Base-by-base conservation (phyloP, 2,797 vertebrate genomes). In the Pelodytes ibericus region DNA sequence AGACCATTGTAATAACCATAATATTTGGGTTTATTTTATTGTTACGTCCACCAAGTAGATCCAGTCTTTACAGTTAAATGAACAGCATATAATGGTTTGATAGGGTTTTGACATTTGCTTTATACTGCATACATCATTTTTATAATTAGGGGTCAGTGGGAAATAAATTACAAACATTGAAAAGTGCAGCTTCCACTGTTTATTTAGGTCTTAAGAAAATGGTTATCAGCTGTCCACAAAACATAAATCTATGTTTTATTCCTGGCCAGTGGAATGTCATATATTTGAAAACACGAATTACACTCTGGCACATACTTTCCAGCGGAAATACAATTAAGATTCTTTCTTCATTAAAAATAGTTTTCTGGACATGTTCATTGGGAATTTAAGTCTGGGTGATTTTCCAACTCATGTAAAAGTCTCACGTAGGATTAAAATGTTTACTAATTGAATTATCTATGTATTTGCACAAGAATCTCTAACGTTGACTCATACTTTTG, bases 241-340 rank as follows among this genome's bases (percentile, higher is more conserved):
- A 41, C 65, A 75, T 75, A 75, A 75, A 75, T 75, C 74, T 75
- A 20, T 44, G 44, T 60, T 75, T 75, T 51, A 75, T 69, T 41
- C 63, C 44, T 56, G 65, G 70, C 57, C 57, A 39, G 18, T 41
- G 74, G 65, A 75, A 75, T 69, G 65, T 56, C 59, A 69, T 68
- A 44, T 29, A 75, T 61, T 75, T 75, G 27, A 56, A 74, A 75
- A 70, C 73, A 75, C 69, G 68, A 69, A 75, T 58, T 75, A 75
- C 74, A 49, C 70, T 56, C 57, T 70, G 65, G 74, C 65, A 75
- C 15, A 16, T 69, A 29, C 24, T 74, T 75, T 75, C n/a, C 24
- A 70, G 44, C 61, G 66, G 58, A 70, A 75, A 68, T 75, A 22
- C 65, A 75, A 58, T 75, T 69, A n/a, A 75, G 62, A 75, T 70